Evolutionary conservation across 2,888 invertebrate genomes (phyloP).

Genomic region (Scaptomyza flava): DNA sequence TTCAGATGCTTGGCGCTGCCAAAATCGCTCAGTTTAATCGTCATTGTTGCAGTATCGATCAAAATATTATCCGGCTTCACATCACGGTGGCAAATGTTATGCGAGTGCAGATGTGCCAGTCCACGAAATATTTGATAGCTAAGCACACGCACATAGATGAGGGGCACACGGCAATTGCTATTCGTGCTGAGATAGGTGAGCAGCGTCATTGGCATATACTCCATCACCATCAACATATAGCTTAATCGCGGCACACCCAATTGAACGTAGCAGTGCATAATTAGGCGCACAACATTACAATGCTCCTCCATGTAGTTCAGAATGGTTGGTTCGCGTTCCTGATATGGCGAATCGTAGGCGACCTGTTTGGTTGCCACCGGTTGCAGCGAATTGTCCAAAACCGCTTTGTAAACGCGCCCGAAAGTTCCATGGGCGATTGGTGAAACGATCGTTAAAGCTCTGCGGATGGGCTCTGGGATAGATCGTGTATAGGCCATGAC

Average conservation of each 20-base stretch:
- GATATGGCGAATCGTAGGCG: conserved; percentile 99
- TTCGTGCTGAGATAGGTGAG: conserved; percentile 94
- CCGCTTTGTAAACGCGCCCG: conserved; percentile 99
- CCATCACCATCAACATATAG: conserved; percentile 99
- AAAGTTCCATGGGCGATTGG: conserved; percentile 99
- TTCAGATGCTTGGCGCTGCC: conserved; percentile 98
- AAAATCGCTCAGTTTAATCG: conserved; percentile 98
- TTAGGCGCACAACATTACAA: conserved; percentile 99
- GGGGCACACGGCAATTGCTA: conserved; percentile 95
- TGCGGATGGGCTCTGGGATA: neutral
- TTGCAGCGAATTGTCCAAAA: conserved; percentile 95
- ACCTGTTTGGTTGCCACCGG: conserved; percentile 99
- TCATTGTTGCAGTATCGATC: conserved; percentile 97
- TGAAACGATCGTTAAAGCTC: conserved; percentile 82
- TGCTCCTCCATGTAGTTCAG: conserved; percentile 97
- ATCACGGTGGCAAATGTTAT: conserved; percentile 99
- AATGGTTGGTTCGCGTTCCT: conserved; percentile 99
- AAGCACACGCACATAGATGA: conserved; percentile 99
- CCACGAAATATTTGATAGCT: conserved; percentile 99
- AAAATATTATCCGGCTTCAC: conserved; percentile 99
- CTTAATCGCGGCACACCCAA: conserved; percentile 96
- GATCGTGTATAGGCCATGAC: neutral
- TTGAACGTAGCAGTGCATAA: conserved; percentile 99
- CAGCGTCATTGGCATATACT: conserved; percentile 93
- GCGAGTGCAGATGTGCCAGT: conserved; percentile 98